Evolutionary conservation across 2,888 invertebrate species (phyloP).

Genomic region (Eledona agricola): DNA sequence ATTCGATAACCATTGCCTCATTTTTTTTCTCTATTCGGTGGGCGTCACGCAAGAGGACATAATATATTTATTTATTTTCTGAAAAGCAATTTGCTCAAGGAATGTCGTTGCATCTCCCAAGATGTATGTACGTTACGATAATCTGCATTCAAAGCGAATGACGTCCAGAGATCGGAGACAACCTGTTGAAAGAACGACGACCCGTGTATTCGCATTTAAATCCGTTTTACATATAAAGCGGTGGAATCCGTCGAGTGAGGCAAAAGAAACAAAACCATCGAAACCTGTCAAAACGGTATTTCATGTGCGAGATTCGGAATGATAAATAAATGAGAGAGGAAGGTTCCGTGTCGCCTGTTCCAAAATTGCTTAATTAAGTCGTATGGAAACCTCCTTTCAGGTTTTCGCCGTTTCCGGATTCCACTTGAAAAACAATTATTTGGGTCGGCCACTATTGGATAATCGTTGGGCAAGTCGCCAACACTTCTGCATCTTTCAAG

Average conservation of each 20-base stretch:
- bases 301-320: background rate
- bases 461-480: no score
- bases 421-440: no score
- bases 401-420: no score
- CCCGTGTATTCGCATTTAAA: constrained; percentile 41
- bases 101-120: constrained; percentile 29
- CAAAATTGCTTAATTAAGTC: constrained; percentile 20
- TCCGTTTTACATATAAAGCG: constrained; percentile 42
- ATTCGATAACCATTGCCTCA: no score
- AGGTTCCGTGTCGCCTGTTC: constrained; percentile 9
- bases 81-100: constrained; percentile 27
- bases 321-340: background rate
- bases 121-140: constrained; percentile 30
- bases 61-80: no score
- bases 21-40: no score
- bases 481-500: no score
- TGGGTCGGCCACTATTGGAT: no score
- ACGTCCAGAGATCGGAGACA: constrained; percentile 31
- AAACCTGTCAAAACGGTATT: constrained; percentile 19
- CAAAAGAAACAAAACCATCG: constrained; percentile 27
- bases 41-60: no score
- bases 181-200: constrained; percentile 50
- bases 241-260: constrained; percentile 40
- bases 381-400: no score
- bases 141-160: constrained; percentile 37